Evolutionary conservation across 2,113 vertebrate species (phyloP).

Genomic region (Anguilla rostrata): DNA sequence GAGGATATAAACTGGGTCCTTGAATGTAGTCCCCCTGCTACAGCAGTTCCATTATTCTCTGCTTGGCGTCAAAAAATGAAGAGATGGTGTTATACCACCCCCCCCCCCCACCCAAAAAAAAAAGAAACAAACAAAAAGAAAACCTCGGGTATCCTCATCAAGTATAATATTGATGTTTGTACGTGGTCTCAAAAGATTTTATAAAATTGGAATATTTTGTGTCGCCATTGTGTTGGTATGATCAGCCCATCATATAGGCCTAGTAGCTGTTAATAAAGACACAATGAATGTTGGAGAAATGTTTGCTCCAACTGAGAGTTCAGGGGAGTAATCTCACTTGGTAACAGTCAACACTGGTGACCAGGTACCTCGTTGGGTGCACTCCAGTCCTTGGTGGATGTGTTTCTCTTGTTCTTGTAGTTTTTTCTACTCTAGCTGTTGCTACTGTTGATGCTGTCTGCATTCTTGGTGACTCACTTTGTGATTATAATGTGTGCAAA

Average conservation of each 20-base stretch:
- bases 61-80: not conserved
- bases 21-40: not conserved
- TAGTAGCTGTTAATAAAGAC: not conserved
- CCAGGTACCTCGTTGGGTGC: not conserved
- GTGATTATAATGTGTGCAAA: too few relatives aligned
- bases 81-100: not conserved
- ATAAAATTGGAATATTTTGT: not conserved
- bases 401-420: not conserved
- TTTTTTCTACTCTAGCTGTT: not conserved
- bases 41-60: not conserved
- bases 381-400: not conserved
- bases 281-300: not conserved
- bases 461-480: not conserved
- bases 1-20: not conserved
- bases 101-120: not conserved
- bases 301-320: not conserved
- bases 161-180: not conserved
- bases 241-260: not conserved
- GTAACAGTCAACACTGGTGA: not conserved
- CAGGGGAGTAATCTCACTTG: not conserved
- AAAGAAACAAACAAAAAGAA: too few relatives aligned
- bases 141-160: not conserved
- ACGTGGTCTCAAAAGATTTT: not conserved
- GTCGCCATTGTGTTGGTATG: too few relatives aligned
- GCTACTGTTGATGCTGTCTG: not conserved